Percentiles rank a stretch among this genome's conserved stretches.
Evolutionary conservation across 2,888 invertebrate genomes (phyloP).

Genomic region (Lasioglossum leucozonium): DNA sequence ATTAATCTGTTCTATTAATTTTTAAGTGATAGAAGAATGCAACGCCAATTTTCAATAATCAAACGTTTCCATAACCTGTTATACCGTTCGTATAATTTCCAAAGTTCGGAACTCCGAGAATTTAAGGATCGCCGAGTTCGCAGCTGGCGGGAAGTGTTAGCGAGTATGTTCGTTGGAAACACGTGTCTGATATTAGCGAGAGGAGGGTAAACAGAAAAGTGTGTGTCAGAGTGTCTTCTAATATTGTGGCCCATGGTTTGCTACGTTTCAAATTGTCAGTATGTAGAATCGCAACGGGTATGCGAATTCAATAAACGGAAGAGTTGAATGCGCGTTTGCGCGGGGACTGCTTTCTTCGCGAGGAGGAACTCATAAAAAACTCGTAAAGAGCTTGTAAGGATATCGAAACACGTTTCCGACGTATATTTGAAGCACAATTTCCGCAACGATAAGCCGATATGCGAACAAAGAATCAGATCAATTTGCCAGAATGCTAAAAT

Average conservation of each 20-base stretch:
- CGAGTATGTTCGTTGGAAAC: background rate
- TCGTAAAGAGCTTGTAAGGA: conserved; percentile 63
- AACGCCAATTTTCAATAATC: background rate
- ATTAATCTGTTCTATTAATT: background rate
- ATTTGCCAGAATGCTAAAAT: background rate
- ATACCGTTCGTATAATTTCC: background rate
- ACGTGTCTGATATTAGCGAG: background rate
- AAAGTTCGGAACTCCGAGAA: background rate
- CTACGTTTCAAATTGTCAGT: background rate
- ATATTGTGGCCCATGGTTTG: background rate
- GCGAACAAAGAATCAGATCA: conserved; percentile 30
- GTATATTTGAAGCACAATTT: conserved; percentile 46
- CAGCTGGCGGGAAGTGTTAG: background rate
- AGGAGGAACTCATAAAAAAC: conserved; percentile 21
- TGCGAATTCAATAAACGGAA: conserved; percentile 15
- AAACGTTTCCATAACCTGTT: background rate
- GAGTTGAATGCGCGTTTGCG: background rate
- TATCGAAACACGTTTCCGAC: conserved; percentile 47
- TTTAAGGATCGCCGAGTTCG: background rate
- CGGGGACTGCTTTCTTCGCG: conserved; percentile 5
- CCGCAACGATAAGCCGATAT: conserved; percentile 10
- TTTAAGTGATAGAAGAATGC: background rate
- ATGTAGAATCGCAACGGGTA: background rate
- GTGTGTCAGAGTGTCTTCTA: background rate
- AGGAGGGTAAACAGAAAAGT: conserved; percentile 4